These are phyloP conservation scores for Isichthys henryi DNA, from an alignment of 2,113 vertebrate genomes.

Conservation along the genomic window DNA sequence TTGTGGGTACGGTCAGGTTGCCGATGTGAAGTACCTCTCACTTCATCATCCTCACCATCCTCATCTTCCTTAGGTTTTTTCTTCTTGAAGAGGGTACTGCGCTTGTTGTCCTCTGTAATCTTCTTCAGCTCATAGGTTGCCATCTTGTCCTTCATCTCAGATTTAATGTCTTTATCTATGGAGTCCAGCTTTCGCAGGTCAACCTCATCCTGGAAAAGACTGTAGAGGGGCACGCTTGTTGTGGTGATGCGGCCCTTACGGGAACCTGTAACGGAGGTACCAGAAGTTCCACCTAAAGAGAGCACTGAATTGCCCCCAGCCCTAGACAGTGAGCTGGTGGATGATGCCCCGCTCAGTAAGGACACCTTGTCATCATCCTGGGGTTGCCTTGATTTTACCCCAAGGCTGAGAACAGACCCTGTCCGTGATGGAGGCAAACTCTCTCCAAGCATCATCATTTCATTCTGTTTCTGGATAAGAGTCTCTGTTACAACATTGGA, in stretches of 20 bases:
- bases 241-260: conserved; percentile 59
- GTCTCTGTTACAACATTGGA: conserved; percentile 84
- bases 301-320: conserved; percentile 51
- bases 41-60: conserved; percentile 50
- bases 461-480: conserved; percentile 83
- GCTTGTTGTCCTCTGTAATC: conserved; percentile 80
- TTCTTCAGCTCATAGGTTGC: conserved; percentile 79
- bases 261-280: conserved; percentile 40
- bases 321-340: conserved; percentile 44
- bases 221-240: conserved; percentile 81
- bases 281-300: conserved; percentile 44
- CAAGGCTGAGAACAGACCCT: conserved; percentile 54
- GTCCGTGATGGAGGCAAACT: conserved; percentile 55
- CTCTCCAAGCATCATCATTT: conserved; percentile 66
- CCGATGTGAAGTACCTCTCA: conserved; percentile 18
- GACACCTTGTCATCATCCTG: conserved; percentile 71
- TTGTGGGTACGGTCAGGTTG: conserved; percentile 34
- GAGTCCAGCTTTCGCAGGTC: conserved; percentile 73
- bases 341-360: conserved; percentile 59
- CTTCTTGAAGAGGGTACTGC: conserved; percentile 90
- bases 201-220: conserved; percentile 85
- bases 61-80: conserved; percentile 67
- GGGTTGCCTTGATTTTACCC: conserved; percentile 35
- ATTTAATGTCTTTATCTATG: conserved; percentile 79
- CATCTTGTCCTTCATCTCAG: conserved; percentile 81